Evolutionary conservation across 2,797 vertebrate species (phyloP), one percentile per base, ranked within the genome.

Genomic region (Gobionotothen gibberifrons): DNA sequence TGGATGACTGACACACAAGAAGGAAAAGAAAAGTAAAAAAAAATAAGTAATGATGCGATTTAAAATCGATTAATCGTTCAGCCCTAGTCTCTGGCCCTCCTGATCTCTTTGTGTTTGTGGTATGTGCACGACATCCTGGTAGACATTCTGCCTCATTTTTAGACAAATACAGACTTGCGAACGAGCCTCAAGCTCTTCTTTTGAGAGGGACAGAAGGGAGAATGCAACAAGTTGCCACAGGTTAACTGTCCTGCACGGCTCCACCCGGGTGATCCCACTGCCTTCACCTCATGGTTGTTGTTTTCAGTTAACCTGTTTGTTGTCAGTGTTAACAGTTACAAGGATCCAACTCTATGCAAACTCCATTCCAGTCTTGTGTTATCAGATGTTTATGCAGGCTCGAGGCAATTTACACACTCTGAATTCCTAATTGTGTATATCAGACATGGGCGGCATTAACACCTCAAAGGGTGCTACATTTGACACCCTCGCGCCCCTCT

Each of bases 401-500:
- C 12, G 17, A 62, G 26, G 46, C 39, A 36, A 60, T 47, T 76
- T 65, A 26, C 39, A 53, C 69, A 77, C 60, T 10, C 36, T 73
- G 40, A 77, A 79, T 86, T 85, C 53, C 21, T 79, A 81, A 82
- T 85, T 42, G 53, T 82, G 29, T 56, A 57, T 19, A 79, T 85
- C 32, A 39, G 58, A 84, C 52, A 74, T 49, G 74, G 81, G 83
- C 61, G 11, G 12, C 15, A 82, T 88, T 78, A 84, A 72, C 79
- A 61, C 78, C 83, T 81, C 74, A 54, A 66, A 75, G 74, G 67
- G 80, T 78, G 87, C 71, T 73, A 47, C 47, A 77, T 83, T 87
- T 85, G 70, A 88, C 88, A 87, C 86, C 69, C 40, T 36, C 32
- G 66, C 48, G 0, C 56, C 74, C 69, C 62, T 68, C 62, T 72